These are phyloP conservation scores for Bugula neritina DNA, from an alignment of 2,888 invertebrate species.

Conservation along the genomic window DNA sequence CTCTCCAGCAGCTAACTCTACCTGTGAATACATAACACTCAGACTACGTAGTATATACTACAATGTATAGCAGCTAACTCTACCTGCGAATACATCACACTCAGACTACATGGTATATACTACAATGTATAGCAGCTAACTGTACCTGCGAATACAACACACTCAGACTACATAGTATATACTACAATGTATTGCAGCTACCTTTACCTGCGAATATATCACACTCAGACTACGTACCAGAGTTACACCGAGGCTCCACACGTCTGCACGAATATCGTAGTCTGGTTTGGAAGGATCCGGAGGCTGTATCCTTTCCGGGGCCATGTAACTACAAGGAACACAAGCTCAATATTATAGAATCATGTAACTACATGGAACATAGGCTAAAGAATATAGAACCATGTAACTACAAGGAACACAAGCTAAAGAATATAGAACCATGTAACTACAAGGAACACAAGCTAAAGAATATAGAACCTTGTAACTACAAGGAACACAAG, in stretches of 20 bases:
- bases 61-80: conserved; percentile 95
- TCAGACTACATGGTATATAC: background rate
- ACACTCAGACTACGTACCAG: conserved; percentile 37
- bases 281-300: conserved; percentile 85
- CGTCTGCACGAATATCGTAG: conserved; percentile 98
- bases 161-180: background rate
- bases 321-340: conserved; percentile 29
- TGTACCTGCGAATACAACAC: conserved; percentile 61
- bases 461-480: too few species aligned
- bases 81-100: conserved; percentile 54
- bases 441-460: too few species aligned
- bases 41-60: background rate
- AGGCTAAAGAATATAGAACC: too few species aligned
- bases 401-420: too few species aligned
- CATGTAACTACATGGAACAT: too few species aligned
- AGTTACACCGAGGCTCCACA: conserved; percentile 88
- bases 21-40: conserved; percentile 39
- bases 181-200: too few species aligned
- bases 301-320: conserved; percentile 90
- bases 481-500: too few species aligned
- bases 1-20: conserved; percentile 91
- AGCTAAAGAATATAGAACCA: too few species aligned
- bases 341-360: too few species aligned
- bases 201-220: conserved; percentile 62
- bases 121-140: conserved; percentile 88